Evolutionary conservation across 2,797 vertebrate genomes (phyloP).

Genomic region (Tauraco hartlaubi): DNA sequence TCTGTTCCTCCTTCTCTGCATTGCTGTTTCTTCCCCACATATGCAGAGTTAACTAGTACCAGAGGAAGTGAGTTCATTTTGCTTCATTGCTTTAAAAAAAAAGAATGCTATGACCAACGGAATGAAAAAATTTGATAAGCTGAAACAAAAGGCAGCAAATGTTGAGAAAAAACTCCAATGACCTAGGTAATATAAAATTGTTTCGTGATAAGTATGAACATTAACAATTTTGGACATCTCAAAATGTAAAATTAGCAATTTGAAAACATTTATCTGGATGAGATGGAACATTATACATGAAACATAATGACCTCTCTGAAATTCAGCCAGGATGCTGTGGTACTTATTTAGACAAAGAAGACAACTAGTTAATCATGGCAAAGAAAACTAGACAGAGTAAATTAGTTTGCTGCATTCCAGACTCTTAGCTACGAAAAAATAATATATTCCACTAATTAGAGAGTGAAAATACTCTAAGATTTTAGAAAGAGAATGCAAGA

Average conservation of each 20-base stretch:
- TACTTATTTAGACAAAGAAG: slow-evolving; percentile 64
- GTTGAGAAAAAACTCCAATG: slow-evolving; percentile 50
- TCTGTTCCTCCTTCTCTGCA: neutral
- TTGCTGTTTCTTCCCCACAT: neutral
- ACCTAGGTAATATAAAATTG: slow-evolving; percentile 57
- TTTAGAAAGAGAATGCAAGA: slow-evolving; percentile 29
- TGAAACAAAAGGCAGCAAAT: slow-evolving; percentile 68
- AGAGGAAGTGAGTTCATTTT: slow-evolving; percentile 44
- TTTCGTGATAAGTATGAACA: slow-evolving; percentile 59
- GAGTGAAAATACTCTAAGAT: slow-evolving; percentile 39
- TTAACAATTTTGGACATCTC: slow-evolving; percentile 69
- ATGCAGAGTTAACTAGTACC: neutral
- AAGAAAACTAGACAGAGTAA: slow-evolving; percentile 72
- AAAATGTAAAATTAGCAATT: slow-evolving; percentile 69
- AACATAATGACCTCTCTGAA: slow-evolving; percentile 73
- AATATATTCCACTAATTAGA: slow-evolving; percentile 67
- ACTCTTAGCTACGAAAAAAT: slow-evolving; percentile 58
- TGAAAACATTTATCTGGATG: slow-evolving; percentile 67
- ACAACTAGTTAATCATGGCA: slow-evolving; percentile 73
- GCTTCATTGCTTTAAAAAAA: slow-evolving; percentile 47
- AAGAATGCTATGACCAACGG: neutral
- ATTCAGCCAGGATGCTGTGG: slow-evolving; percentile 52
- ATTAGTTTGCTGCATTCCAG: slow-evolving; percentile 73
- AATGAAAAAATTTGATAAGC: slow-evolving; percentile 54
- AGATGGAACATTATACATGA: slow-evolving; percentile 58